These are phyloP conservation scores for honey bee (Apis mellifera) DNA, from an alignment of 1,140 invertebrate genomes.

Conservation along the genomic window DNA sequence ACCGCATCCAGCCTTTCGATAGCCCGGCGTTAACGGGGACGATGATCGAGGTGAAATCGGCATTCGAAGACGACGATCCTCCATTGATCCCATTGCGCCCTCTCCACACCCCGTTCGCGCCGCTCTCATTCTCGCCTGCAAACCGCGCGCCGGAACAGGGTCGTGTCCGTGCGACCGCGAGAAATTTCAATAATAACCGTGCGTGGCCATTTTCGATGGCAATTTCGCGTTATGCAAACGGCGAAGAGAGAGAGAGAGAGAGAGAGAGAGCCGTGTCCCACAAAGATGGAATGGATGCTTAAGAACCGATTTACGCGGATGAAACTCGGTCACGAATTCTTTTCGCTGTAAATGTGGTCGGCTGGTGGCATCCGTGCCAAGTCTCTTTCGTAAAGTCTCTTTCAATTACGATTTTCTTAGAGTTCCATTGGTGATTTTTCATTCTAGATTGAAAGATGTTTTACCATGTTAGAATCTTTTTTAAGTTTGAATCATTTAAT, in stretches of 20 bases:
- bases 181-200: constrained; percentile 73
- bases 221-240: constrained; percentile 72
- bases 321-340: constrained; percentile 63
- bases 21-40: background rate
- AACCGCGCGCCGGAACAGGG: constrained; percentile 46
- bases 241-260: background rate
- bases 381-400: no score
- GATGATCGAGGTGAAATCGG: constrained; percentile 33
- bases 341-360: background rate
- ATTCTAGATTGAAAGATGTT: no score
- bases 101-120: constrained; percentile 1
- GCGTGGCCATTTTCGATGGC: constrained; percentile 66
- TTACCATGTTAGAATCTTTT: no score
- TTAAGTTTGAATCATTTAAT: no score
- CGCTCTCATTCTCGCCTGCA: constrained; percentile 6
- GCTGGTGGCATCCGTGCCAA: no score
- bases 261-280: constrained; percentile 46
- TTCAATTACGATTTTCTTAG: no score
- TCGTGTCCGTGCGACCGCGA: constrained; percentile 50
- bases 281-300: constrained; percentile 52
- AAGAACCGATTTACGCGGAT: constrained; percentile 70
- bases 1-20: constrained; percentile 22
- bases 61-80: constrained; percentile 13
- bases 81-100: constrained; percentile 1
- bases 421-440: no score